Evolutionary conservation across 2,797 vertebrate species (phyloP), one percentile per base, ranked within the genome.

Genomic region (Leptoclinus maculatus): DNA sequence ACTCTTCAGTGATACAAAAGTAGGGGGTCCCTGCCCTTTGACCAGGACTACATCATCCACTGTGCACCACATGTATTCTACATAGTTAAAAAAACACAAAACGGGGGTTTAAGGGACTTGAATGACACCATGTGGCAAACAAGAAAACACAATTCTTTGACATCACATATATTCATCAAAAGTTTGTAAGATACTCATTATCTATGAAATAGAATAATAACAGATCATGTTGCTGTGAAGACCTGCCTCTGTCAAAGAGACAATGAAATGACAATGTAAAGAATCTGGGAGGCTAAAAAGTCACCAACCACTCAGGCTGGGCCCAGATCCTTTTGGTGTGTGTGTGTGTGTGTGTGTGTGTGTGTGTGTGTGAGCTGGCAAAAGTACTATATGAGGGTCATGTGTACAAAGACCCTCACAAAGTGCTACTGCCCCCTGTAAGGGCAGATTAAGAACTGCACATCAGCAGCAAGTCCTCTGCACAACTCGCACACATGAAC

Each of bases 361-460:
- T 47, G 51, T 43, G 13, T 29, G 38, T 43, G 66, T 25, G 57
- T 2, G 27, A 63, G 65, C 29, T 58, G 78, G 49, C 17, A 43
- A 7, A 21, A 56, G 67, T 47, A 17, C 56, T 41, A 23, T 4
- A 43, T 45, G 59, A 29, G 38, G 59, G 67, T 65, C 45, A 54
- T 32, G 21, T 8, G 12, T 19, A 62, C 23, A 49, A 27, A 62
- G 38, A 53, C 60, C 71, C 47, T 47, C 49, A 68, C n/a, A 34
- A 27, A 76, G 70, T 29, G 16, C 66, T 80, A 32, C 66, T 69
- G 71, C 67, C 80, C 62, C 79, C 78, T 63, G 10, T 53, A 21
- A 11, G 82, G 77, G 6, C 0, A 1, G 7, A 27, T 49, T 17
- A 1, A 21, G 41, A 79, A 80, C 71, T 78, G 87, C 68, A 54